Conservation (phyloP, 1,140 invertebrate species). For the Pristionchus pacificus region DNA sequence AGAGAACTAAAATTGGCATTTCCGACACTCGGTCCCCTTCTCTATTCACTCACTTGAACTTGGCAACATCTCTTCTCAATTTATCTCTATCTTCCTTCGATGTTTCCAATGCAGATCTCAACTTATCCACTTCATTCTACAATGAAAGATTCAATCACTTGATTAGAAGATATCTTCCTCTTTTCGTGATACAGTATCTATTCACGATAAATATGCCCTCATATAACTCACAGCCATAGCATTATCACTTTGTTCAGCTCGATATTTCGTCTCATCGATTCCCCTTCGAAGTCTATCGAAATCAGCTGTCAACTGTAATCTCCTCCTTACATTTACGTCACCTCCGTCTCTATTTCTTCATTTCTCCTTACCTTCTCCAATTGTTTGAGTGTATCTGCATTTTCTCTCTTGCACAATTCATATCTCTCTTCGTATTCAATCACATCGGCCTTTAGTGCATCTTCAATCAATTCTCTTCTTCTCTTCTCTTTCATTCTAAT, state of each 20-base stretch:
- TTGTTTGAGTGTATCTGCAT: constrained; percentile 28
- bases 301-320: constrained; percentile 10
- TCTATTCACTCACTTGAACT: constrained; percentile 9
- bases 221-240: background rate
- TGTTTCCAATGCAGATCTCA: constrained; percentile 13
- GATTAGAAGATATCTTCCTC: too few relatives aligned
- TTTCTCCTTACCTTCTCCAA: constrained; percentile 13
- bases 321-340: background rate
- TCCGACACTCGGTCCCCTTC: too few relatives aligned
- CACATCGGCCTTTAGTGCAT: constrained; percentile 29
- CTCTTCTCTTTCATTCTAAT: too few relatives aligned
- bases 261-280: constrained; percentile 5
- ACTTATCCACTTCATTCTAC: constrained; percentile 19
- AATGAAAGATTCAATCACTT: too few relatives aligned
- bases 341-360: background rate
- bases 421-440: constrained; percentile 41
- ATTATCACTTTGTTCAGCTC: constrained; percentile 5
- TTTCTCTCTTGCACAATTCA: constrained; percentile 33
- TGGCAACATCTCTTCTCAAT: constrained; percentile 18
- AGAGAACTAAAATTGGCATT: too few relatives aligned
- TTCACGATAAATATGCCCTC: background rate
- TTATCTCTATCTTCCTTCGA: constrained; percentile 8
- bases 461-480: constrained; percentile 8
- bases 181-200: too few relatives aligned
- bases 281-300: constrained; percentile 18